Base-by-base conservation (phyloP, 2,797 vertebrate genomes). In the Catostomus latipinnis region DNA sequence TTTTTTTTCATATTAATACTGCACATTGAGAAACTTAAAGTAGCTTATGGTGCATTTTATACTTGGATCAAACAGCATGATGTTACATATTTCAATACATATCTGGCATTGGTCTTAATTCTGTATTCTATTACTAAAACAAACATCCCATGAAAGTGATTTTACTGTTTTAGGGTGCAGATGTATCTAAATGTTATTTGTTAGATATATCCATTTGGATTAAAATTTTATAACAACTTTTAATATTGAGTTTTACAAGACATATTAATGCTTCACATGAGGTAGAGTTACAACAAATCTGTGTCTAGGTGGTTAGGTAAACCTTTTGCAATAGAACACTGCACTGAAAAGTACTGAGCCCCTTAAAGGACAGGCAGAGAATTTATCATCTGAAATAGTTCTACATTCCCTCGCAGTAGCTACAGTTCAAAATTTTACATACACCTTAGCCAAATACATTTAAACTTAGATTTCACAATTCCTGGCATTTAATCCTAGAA, bases 211-310 rank as follows among this genome's bases (percentile, higher is more conserved):
- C 45, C 6, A 2, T 70, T 65, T 48, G 6, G 45, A 60, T 75
- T 66, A 67, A 75, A 62, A 14, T 46, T 57, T 56, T 76, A 57
- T 53, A 68, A 60, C 68, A 71, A 77, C 70, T 48, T 14, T 73
- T 63, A 46, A 49, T 14, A 68, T 54, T 50, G 77, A 60, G 70
- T 52, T 49, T 66, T 48, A 18, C 53, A 61, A 16, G 58, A 56
- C 54, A 54, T 34, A 34, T 34, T 34, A 34, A 34, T 12, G 11
- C 34, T 11, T 46, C 14, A 65, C 11, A 63, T 56, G 22, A 75
- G 56, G 63, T 78, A 68, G 71, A 68, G 46, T 65, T 54, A 71
- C 67, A 66, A 49, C 46, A 46, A 53, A n/a, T 12, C n/a, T 10
- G 61, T 48, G n/a, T 75, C 34, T 45, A 71, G 69, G 10, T 12